These are phyloP conservation scores for Myathropa florea DNA, from an alignment of 2,888 invertebrate genomes.

Conservation along the genomic window DNA sequence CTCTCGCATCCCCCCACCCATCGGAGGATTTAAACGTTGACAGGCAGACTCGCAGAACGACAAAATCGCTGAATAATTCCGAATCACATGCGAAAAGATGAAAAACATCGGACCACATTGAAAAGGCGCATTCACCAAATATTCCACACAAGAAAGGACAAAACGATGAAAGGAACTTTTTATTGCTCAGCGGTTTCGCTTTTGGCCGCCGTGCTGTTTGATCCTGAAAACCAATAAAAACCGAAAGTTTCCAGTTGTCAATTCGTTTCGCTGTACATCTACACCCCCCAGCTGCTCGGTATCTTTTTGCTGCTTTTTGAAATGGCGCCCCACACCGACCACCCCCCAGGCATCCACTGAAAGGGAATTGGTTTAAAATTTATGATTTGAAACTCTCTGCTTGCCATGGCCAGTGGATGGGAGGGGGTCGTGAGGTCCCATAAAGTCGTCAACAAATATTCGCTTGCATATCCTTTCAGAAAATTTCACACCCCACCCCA, in stretches of 20 bases:
- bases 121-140: slow-evolving; percentile 5
- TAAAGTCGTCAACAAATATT: neutral
- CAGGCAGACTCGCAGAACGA: neutral
- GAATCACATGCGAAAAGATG: slow-evolving; percentile 1
- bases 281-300: too few species aligned
- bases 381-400: neutral
- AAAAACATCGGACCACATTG: slow-evolving; percentile 3
- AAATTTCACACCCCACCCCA: neutral
- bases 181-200: neutral
- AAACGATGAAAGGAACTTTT: neutral
- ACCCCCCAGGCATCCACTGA: neutral
- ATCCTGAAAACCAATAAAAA: slow-evolving; percentile 36
- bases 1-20: neutral
- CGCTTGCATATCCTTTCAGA: neutral
- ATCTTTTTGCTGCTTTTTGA: too few species aligned
- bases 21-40: neutral
- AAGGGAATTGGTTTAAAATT: neutral
- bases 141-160: neutral
- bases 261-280: neutral
- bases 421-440: neutral
- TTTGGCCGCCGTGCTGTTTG: slow-evolving; percentile 9
- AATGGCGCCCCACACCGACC: neutral
- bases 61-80: neutral
- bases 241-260: slow-evolving; percentile 33
- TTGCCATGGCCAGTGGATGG: too few species aligned